phyloP scores from a whole-genome alignment of 53 echinoderm and acorn worm genomes.

The Apostichopus leukothele region DNA sequence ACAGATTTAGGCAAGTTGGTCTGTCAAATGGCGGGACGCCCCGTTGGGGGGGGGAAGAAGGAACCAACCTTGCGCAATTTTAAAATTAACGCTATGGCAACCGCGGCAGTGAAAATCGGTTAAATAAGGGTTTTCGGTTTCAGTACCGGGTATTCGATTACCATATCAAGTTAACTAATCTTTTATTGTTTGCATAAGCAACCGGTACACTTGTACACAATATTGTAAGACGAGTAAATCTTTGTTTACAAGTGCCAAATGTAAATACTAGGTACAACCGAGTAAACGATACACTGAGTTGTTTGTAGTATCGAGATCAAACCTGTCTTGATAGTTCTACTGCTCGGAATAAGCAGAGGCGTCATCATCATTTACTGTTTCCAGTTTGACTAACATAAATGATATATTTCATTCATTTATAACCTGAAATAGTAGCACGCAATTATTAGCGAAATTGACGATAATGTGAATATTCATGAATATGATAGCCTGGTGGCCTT shows the following conservation, averaged over 20 bases:
- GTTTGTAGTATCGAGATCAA: no score
- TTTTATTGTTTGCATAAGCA: not conserved
- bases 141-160: no score
- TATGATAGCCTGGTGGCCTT: no score
- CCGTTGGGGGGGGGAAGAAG: no score
- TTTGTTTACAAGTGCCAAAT: not conserved
- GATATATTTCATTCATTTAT: not conserved
- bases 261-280: not conserved
- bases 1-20: no score
- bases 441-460: no score
- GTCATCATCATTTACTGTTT: not conserved
- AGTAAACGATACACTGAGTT: not conserved
- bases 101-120: no score
- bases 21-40: no score
- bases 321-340: not conserved
- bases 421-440: not conserved
- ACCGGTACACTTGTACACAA: not conserved
- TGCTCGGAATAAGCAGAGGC: not conserved
- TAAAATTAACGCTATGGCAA: no score
- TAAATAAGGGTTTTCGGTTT: no score
- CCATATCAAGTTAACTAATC: not conserved
- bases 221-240: not conserved
- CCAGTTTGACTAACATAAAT: not conserved
- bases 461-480: no score
- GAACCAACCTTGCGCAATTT: no score